Percentiles rank a stretch among this genome's conserved stretches.
Evolutionary conservation across 2,113 vertebrate species (phyloP).

Genomic region (Phylloscopus trochiloides): DNA sequence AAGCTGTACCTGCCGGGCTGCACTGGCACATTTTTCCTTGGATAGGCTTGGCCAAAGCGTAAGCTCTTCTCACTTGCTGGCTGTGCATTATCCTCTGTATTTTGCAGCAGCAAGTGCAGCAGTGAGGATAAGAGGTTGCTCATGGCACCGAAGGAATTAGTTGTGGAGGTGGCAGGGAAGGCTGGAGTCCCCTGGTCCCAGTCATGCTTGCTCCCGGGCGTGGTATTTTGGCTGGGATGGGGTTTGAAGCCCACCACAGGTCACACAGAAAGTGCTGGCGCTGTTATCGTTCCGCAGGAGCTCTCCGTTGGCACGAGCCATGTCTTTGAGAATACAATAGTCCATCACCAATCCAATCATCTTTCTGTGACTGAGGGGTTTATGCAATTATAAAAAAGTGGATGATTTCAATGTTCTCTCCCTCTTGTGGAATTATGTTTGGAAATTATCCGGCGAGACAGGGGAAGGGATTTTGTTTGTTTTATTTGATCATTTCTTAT

Average conservation of each 20-base stretch:
- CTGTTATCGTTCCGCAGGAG: conserved; percentile 4
- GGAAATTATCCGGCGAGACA: conserved; percentile 58
- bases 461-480: conserved; percentile 67
- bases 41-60: neutral
- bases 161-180: neutral
- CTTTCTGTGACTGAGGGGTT: conserved; percentile 64
- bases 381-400: conserved; percentile 67
- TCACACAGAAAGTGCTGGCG: neutral
- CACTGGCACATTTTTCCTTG: neutral
- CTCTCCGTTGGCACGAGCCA: conserved; percentile 37
- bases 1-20: conserved; percentile 11
- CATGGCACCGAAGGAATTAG: conserved; percentile 53
- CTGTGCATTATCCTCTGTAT: neutral
- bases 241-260: neutral
- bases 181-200: neutral
- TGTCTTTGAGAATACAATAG: conserved; percentile 63
- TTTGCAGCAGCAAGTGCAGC: neutral
- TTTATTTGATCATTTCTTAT: conserved; percentile 75
- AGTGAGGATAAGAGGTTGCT: conserved; percentile 43
- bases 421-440: conserved; percentile 70
- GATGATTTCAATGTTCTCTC: conserved; percentile 66
- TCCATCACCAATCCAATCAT: conserved; percentile 63
- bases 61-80: neutral
- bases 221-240: conserved; percentile 24
- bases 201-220: neutral